Evolutionary conservation across 2,888 invertebrate genomes (phyloP).

Genomic region (Stenoptilia bipunctidactyla): DNA sequence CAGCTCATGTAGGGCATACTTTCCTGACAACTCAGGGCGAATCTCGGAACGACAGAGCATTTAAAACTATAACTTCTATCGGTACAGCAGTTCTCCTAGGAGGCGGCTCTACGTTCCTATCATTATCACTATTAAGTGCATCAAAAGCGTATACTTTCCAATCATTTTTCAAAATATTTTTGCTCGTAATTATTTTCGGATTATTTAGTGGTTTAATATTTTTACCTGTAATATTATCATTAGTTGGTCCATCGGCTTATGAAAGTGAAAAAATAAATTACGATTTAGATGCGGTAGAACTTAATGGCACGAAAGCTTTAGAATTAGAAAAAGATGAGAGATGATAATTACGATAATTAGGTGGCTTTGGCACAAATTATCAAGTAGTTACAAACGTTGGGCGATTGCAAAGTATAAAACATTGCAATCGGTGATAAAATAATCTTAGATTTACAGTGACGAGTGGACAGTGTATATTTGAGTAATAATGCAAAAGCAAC

Average conservation of each 20-base stretch:
- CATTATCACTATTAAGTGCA: constrained; percentile 77
- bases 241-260: constrained; percentile 76
- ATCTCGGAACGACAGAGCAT: constrained; percentile 66
- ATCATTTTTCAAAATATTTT: constrained; percentile 82
- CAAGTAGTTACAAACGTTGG: no score
- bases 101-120: constrained; percentile 82
- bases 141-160: constrained; percentile 83
- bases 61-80: constrained; percentile 77
- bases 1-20: constrained; percentile 85
- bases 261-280: constrained; percentile 22
- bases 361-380: no score
- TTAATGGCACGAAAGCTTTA: constrained; percentile 33
- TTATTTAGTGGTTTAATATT: constrained; percentile 82
- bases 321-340: not conserved
- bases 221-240: constrained; percentile 80
- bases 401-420: no score
- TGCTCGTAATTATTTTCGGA: constrained; percentile 82
- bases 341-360: no score
- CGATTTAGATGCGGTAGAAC: constrained; percentile 33
- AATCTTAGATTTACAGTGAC: no score
- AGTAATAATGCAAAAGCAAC: no score
- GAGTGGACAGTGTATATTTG: no score
- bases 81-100: constrained; percentile 84
- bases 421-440: no score
- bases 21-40: constrained; percentile 76